A percentile compares a stretch with the other conserved stretches of the same genome.
phyloP scores from a whole-genome alignment of 2,888 invertebrate species.

The Spialia ferax region DNA sequence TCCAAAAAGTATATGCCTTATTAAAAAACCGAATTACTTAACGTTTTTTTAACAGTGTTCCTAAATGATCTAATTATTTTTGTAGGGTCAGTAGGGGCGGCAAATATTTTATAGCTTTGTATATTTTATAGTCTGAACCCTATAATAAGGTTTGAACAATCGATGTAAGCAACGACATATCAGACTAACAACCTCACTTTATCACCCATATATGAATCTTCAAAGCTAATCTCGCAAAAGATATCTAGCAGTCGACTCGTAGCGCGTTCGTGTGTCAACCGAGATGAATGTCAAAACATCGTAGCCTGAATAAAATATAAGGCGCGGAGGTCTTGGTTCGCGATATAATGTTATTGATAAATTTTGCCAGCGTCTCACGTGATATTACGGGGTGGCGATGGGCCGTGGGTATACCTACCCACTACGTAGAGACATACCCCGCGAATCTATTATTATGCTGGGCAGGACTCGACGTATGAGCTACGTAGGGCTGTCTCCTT shows the following conservation, averaged over 20 bases:
- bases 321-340: slow-evolving; percentile 63
- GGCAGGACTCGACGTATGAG: slow-evolving; percentile 74
- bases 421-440: no score
- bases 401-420: slow-evolving; percentile 56
- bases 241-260: slow-evolving; percentile 24
- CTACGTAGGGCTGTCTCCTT: slow-evolving; percentile 63
- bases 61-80: no score
- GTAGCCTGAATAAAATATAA: slow-evolving; percentile 79
- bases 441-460: slow-evolving; percentile 80
- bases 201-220: slow-evolving; percentile 23
- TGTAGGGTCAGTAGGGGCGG: no score
- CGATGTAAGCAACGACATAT: neutral
- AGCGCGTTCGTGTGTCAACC: slow-evolving; percentile 25
- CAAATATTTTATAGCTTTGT: no score
- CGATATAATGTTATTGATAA: slow-evolving; percentile 83
- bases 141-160: neutral
- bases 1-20: no score
- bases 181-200: slow-evolving; percentile 3
- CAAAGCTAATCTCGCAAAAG: slow-evolving; percentile 35
- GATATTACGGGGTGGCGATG: slow-evolving; percentile 79
- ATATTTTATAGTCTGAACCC: no score
- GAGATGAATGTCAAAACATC: slow-evolving; percentile 73
- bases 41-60: no score
- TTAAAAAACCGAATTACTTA: no score
- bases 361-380: slow-evolving; percentile 80